These are phyloP conservation scores for Andricus quercusramuli DNA, from an alignment of 2,888 invertebrate genomes.

Conservation along the genomic window DNA sequence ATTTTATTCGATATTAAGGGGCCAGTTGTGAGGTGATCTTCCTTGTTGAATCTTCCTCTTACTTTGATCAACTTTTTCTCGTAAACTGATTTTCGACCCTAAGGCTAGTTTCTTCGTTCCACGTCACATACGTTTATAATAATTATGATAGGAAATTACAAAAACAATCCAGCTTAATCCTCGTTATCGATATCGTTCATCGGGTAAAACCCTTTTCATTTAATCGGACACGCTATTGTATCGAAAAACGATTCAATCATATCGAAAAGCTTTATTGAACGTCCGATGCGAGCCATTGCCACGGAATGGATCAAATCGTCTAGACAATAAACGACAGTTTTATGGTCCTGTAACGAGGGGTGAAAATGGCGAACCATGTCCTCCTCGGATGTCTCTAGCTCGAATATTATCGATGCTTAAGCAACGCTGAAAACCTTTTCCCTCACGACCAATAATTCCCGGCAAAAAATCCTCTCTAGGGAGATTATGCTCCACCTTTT, in stretches of 20 bases:
- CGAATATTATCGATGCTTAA: constrained; percentile 32
- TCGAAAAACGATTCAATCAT: constrained; percentile 45
- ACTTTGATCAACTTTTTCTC: no score
- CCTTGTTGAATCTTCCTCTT: no score
- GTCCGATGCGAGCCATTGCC: constrained; percentile 26
- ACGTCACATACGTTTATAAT: background rate
- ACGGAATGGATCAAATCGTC: constrained; percentile 45
- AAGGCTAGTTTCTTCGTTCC: no score
- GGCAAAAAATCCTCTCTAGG: constrained; percentile 3
- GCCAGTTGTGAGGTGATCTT: no score
- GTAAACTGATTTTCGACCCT: no score
- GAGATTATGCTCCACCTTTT: background rate
- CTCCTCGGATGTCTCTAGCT: background rate
- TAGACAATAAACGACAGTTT: constrained; percentile 43
- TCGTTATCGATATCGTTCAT: constrained; percentile 11
- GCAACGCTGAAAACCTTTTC: constrained; percentile 19
- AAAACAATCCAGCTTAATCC: background rate
- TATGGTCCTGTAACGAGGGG: constrained; percentile 34
- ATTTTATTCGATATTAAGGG: no score
- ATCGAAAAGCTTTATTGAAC: constrained; percentile 47
- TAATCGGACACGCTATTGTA: constrained; percentile 19
- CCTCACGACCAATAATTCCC: constrained; percentile 23
- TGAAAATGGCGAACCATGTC: constrained; percentile 21
- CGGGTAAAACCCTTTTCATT: constrained; percentile 7
- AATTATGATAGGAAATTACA: background rate